Conservation (phyloP, 2,888 invertebrate genomes). For the Patella depressa region DNA sequence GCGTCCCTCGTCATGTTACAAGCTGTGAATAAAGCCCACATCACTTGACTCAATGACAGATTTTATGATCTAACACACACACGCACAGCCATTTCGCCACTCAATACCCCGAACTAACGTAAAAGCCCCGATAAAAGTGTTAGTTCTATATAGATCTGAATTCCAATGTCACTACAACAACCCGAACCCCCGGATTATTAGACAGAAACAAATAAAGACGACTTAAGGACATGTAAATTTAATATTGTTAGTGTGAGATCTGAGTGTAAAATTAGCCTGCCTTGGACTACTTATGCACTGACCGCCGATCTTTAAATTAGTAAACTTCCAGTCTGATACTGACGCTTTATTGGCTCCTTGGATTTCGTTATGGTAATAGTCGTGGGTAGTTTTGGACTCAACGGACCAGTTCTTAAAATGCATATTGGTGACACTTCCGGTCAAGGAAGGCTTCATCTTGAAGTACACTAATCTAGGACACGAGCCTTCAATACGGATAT, state of each 20-base stretch:
- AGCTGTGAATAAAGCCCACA: too few species aligned
- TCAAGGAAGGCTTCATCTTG: not conserved
- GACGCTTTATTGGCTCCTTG: slow-evolving; percentile 10
- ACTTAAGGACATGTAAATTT: slow-evolving; percentile 9
- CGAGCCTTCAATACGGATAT: slow-evolving; percentile 24
- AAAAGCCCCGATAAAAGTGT: too few species aligned
- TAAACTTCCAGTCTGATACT: slow-evolving; percentile 19
- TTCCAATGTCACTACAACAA: too few species aligned
- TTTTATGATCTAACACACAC: too few species aligned
- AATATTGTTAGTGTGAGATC: slow-evolving; percentile 23
- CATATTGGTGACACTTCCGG: slow-evolving; percentile 18
- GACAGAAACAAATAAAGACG: too few species aligned
- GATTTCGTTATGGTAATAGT: slow-evolving; percentile 19
- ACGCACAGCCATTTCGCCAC: too few species aligned
- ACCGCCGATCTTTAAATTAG: slow-evolving; percentile 21
- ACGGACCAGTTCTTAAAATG: slow-evolving; percentile 19
- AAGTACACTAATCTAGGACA: slow-evolving; percentile 16
- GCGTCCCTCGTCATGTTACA: too few species aligned
- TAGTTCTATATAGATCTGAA: too few species aligned
- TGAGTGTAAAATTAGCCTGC: slow-evolving; percentile 18
- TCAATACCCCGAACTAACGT: too few species aligned
- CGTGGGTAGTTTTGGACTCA: slow-evolving; percentile 21
- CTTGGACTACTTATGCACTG: slow-evolving; percentile 16
- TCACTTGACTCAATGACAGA: too few species aligned
- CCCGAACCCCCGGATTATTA: too few species aligned